phyloP scores from a whole-genome alignment of 2,113 vertebrate genomes.

The Gnathonemus longibarbis region DNA sequence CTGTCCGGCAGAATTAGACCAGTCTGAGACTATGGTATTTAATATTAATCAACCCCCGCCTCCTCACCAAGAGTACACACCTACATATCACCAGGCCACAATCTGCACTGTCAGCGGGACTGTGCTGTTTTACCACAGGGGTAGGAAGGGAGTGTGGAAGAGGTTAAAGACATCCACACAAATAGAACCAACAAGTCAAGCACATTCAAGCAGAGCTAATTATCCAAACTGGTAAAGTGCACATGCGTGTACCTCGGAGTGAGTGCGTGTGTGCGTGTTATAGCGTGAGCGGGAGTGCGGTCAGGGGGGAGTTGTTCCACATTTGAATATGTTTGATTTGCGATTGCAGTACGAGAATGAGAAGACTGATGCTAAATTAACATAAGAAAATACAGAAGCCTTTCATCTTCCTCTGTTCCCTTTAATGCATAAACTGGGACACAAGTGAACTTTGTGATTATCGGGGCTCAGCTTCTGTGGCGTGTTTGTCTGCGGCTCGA shows the following conservation, averaged over 20 bases:
- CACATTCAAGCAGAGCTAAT: not conserved
- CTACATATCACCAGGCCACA: not conserved
- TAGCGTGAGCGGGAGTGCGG: not conserved
- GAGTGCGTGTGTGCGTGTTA: not conserved
- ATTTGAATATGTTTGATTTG: slow-evolving; percentile 31
- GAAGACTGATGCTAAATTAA: slow-evolving; percentile 25
- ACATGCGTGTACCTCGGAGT: not conserved
- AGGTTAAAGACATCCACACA: not conserved
- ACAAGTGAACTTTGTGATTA: slow-evolving; percentile 11
- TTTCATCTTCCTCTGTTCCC: not conserved
- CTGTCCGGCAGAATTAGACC: not conserved
- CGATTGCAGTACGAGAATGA: slow-evolving; percentile 18
- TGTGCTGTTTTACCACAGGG: not conserved
- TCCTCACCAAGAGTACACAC: not conserved
- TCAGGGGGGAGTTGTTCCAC: slow-evolving; percentile 21
- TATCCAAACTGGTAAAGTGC: not conserved
- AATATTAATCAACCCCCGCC: not conserved
- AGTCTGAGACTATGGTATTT: not conserved
- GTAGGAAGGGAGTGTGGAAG: not conserved
- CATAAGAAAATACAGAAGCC: slow-evolving; percentile 23
- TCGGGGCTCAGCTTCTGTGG: not conserved
- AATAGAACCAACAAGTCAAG: slow-evolving; percentile 12
- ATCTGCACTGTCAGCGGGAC: not conserved
- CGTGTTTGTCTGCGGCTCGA: not conserved
- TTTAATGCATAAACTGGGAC: slow-evolving; percentile 23